A percentile compares a stretch with the other conserved stretches of the same genome.
phyloP scores from a whole-genome alignment of 1,140 invertebrate genomes.

The Elymnias hypermnestra region DNA sequence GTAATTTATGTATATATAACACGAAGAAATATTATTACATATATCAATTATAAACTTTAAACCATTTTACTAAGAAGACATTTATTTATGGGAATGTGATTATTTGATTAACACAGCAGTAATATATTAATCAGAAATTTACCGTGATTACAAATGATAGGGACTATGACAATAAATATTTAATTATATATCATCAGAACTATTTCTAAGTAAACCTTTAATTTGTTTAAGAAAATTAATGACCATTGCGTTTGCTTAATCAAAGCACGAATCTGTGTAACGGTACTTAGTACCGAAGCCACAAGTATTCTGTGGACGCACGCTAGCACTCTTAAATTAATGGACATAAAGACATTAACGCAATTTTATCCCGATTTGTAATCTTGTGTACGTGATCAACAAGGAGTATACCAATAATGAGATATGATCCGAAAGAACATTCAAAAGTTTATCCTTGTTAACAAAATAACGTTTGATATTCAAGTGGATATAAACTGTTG shows the following conservation, averaged over 20 bases:
- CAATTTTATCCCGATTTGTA: constrained; percentile 3
- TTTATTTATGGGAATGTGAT: no score
- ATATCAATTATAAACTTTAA: no score
- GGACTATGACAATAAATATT: no score
- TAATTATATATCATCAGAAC: constrained; percentile 4
- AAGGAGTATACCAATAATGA: not conserved
- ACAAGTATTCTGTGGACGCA: constrained; percentile 1
- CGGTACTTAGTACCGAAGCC: constrained; percentile 5
- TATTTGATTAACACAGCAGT: no score
- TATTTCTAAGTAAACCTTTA: constrained; percentile 8
- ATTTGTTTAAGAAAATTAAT: constrained; percentile 20
- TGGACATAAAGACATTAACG: constrained; percentile 9
- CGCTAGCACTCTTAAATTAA: constrained; percentile 7
- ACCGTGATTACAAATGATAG: no score
- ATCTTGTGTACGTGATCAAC: constrained; percentile 2
- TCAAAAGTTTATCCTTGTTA: not conserved
- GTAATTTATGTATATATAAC: no score
- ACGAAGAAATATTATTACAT: no score
- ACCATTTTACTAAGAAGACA: no score
- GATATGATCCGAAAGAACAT: not conserved
- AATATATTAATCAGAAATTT: no score
- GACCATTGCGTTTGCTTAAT: constrained; percentile 22
- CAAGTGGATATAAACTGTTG: constrained; percentile 8
- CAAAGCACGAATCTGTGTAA: constrained; percentile 21
- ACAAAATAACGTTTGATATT: constrained; percentile 1